phyloP scores from a whole-genome alignment of 2,888 invertebrate genomes.

The Polydrusus pterygomalis region DNA sequence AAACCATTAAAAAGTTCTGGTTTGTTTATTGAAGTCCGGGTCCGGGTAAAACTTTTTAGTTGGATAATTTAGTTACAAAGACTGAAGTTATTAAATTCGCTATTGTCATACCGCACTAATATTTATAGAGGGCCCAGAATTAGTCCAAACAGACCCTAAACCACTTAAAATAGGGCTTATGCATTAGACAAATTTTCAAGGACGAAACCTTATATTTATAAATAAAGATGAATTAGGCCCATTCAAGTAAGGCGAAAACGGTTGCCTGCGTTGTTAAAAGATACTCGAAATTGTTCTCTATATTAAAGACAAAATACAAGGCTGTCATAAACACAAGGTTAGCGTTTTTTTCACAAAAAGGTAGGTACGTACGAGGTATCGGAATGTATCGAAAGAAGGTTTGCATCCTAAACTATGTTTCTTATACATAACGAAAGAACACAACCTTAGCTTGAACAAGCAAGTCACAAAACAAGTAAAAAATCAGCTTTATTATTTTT shows the following conservation, averaged over 20 bases:
- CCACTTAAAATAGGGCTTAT: neutral
- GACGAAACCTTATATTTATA: too few relatives aligned
- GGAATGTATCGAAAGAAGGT: too few relatives aligned
- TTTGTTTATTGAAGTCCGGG: neutral
- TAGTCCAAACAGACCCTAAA: neutral
- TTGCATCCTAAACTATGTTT: too few relatives aligned
- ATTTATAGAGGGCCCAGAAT: neutral
- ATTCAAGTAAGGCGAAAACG: neutral
- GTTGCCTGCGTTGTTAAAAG: too few relatives aligned
- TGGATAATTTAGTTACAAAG: constrained; percentile 3
- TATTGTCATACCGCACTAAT: neutral
- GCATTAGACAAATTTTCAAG: too few relatives aligned
- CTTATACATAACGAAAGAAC: neutral
- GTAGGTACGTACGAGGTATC: too few relatives aligned
- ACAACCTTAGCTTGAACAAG: neutral
- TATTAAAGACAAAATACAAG: too few relatives aligned
- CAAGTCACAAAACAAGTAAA: too few relatives aligned
- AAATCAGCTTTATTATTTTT: too few relatives aligned
- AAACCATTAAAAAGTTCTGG: neutral
- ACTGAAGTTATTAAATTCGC: constrained; percentile 1
- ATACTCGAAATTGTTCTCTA: too few relatives aligned
- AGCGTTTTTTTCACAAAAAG: neutral
- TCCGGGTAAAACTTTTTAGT: neutral
- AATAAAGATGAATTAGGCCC: too few relatives aligned
- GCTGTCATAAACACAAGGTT: neutral